These are phyloP conservation scores for Coregonus clupeaformis DNA, from an alignment of 2,113 vertebrate species.

Conservation along the genomic window DNA sequence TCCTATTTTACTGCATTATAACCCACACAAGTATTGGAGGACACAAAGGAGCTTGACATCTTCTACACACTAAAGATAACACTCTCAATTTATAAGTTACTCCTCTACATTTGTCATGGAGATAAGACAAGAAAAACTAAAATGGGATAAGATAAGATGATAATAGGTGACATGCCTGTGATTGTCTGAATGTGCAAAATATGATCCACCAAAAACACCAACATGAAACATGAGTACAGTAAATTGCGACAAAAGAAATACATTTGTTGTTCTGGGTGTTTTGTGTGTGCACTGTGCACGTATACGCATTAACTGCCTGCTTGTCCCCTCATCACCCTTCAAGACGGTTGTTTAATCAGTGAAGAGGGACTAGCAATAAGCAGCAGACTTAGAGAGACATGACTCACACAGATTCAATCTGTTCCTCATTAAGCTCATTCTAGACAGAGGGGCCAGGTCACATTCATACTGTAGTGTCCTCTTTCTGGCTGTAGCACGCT, in stretches of 20 bases:
- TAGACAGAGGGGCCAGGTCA: background rate
- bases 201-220: background rate
- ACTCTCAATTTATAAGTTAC: background rate
- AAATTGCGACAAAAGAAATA: background rate
- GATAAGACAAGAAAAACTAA: background rate
- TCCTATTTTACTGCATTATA: background rate
- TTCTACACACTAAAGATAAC: constrained; percentile 14
- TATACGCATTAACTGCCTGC: background rate
- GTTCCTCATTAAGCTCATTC: constrained; percentile 45
- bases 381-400: background rate
- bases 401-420: constrained; percentile 24
- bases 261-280: constrained; percentile 16
- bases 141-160: too few relatives aligned
- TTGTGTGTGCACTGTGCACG: background rate
- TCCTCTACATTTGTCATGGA: constrained; percentile 26
- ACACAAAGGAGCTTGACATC: constrained; percentile 31
- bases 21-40: constrained; percentile 69
- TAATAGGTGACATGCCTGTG: too few relatives aligned
- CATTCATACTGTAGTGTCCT: background rate
- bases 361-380: background rate
- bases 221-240: background rate
- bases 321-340: constrained; percentile 30
- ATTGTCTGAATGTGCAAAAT: background rate
- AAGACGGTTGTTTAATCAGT: constrained; percentile 24
- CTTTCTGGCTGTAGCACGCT: background rate